A percentile compares a stretch with the other conserved stretches of the same genome.
These are phyloP conservation scores for Oceanodroma leucorhoa DNA, from an alignment of 2,797 vertebrate genomes.

Conservation along the genomic window DNA sequence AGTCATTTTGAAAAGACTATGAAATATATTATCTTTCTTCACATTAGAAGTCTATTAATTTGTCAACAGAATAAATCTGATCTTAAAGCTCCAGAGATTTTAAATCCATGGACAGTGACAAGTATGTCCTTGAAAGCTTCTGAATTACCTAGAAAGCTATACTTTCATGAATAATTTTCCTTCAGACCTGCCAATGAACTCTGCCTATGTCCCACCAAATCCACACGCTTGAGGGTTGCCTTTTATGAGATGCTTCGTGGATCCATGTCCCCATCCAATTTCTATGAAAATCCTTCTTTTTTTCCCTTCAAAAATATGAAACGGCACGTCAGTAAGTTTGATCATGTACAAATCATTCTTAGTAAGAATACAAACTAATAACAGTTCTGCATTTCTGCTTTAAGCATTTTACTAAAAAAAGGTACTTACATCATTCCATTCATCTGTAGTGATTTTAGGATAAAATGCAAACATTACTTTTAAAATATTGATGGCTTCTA, in stretches of 20 bases:
- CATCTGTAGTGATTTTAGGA: not conserved
- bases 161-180: not conserved
- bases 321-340: not conserved
- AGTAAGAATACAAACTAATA: not conserved
- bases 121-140: not conserved
- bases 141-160: not conserved
- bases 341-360: not conserved
- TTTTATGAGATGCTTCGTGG: not conserved
- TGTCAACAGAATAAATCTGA: not conserved
- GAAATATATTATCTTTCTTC: not conserved
- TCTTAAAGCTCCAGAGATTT: not conserved
- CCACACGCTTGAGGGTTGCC: not conserved
- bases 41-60: not conserved
- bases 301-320: not conserved
- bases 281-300: not conserved
- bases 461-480: not conserved
- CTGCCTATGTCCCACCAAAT: not conserved
- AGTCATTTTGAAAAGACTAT: not conserved
- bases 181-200: not conserved
- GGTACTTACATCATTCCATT: rapidly evolving
- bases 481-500: not conserved
- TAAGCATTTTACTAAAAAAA: not conserved
- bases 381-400: not conserved
- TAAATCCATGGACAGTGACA: not conserved
- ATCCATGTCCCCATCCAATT: not conserved